phyloP scores from a whole-genome alignment of 2,113 vertebrate species.

The Montifringilla adamsi region DNA sequence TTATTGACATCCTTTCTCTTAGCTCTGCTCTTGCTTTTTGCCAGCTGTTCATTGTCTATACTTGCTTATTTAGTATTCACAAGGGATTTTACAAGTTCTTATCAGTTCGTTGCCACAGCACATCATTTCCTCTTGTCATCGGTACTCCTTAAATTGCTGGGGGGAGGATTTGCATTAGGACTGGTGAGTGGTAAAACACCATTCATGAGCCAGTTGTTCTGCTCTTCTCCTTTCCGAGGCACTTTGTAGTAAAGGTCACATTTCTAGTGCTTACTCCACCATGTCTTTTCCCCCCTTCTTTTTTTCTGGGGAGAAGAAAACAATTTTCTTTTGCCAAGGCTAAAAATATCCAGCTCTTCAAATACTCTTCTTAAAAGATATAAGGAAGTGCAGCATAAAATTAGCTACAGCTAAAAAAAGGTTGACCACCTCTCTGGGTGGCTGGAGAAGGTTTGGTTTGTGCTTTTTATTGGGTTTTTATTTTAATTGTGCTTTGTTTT shows the following conservation, averaged over 20 bases:
- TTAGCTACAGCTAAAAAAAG: background rate
- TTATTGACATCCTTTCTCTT: slow-evolving; percentile 74
- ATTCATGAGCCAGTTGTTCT: slow-evolving; percentile 19
- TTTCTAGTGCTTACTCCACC: background rate
- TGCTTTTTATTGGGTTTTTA: background rate
- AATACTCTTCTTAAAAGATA: slow-evolving; percentile 23
- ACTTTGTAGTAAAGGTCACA: slow-evolving; percentile 36
- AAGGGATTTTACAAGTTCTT: slow-evolving; percentile 66
- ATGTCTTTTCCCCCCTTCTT: background rate
- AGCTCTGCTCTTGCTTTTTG: slow-evolving; percentile 67
- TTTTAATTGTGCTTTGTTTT: background rate
- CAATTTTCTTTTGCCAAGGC: background rate
- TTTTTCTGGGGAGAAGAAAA: slow-evolving; percentile 23
- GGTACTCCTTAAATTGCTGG: slow-evolving; percentile 22
- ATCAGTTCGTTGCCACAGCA: slow-evolving; percentile 57
- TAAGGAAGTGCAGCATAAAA: slow-evolving; percentile 35
- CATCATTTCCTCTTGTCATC: slow-evolving; percentile 68
- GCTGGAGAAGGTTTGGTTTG: background rate
- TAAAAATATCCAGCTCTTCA: slow-evolving; percentile 46
- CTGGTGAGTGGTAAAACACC: slow-evolving; percentile 14
- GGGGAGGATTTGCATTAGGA: slow-evolving; percentile 5
- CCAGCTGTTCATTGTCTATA: slow-evolving; percentile 66
- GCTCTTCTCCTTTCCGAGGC: background rate
- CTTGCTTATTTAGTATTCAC: slow-evolving; percentile 67
- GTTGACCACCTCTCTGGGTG: background rate